A percentile compares a stretch with the other conserved stretches of the same genome.
Conservation (phyloP, 2,797 vertebrate species). For the Galago senegalensis region DNA sequence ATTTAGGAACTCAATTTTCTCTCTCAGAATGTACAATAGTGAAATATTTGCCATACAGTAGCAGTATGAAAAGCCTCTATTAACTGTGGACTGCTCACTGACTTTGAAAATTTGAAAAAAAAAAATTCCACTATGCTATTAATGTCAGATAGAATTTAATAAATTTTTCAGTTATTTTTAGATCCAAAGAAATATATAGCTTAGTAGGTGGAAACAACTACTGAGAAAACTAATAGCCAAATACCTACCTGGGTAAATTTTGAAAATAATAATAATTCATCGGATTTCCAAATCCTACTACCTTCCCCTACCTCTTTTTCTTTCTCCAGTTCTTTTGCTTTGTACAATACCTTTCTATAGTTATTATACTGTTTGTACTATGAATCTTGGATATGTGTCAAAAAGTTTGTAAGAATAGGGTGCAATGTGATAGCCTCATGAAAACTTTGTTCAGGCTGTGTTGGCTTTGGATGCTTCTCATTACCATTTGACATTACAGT, state of each 20-base stretch:
- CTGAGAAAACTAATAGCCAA: constrained; percentile 30
- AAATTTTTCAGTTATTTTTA: constrained; percentile 42
- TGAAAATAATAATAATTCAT: constrained; percentile 10
- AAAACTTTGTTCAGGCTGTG: neutral
- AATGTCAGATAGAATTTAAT: constrained; percentile 35
- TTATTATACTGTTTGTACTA: neutral
- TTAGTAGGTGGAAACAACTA: constrained; percentile 25
- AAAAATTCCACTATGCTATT: neutral
- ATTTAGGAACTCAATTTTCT: neutral
- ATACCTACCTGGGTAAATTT: neutral
- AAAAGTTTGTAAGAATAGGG: neutral
- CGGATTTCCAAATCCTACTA: neutral
- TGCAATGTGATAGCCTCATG: neutral
- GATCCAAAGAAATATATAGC: neutral
- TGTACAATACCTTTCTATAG: constrained; percentile 9
- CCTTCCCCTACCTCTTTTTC: neutral
- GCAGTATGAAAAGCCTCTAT: neutral
- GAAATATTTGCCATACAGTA: constrained; percentile 22
- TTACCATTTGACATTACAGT: constrained; percentile 27
- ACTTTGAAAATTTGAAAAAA: neutral
- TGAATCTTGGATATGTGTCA: constrained; percentile 7
- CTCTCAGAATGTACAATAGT: neutral
- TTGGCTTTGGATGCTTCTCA: neutral
- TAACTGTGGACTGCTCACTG: constrained; percentile 13
- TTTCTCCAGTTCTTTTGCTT: constrained; percentile 24